A percentile compares a stretch with the other conserved stretches of the same genome.
Conservation (phyloP, 1,140 invertebrate genomes). For the Pseudomyrmex sp. region DNA sequence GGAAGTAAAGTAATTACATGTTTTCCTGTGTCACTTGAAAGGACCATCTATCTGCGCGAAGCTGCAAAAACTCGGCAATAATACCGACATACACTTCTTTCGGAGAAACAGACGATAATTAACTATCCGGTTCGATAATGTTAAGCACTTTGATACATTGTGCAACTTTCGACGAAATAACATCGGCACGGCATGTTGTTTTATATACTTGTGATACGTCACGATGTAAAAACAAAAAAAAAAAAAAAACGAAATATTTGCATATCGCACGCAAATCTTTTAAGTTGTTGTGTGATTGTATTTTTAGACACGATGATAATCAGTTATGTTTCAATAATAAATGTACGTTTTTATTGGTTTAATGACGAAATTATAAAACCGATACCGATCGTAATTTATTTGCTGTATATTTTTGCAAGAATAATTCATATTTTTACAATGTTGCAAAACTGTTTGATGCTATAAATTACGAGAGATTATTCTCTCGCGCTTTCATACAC, state of each 20-base stretch:
- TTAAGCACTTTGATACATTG: conserved; percentile 8
- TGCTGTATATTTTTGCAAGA: background rate
- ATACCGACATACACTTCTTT: conserved; percentile 21
- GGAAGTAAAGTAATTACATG: conserved; percentile 73
- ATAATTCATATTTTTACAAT: background rate
- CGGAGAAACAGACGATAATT: conserved; percentile 58
- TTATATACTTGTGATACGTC: no score
- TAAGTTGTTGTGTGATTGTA: background rate
- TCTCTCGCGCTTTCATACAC: background rate
- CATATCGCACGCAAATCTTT: no score
- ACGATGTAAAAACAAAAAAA: no score
- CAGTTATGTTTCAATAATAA: background rate
- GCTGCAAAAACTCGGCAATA: conserved; percentile 56
- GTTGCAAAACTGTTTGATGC: background rate
- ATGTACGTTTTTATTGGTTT: background rate
- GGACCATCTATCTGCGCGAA: conserved; percentile 65
- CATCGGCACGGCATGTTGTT: background rate
- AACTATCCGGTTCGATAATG: conserved; percentile 18
- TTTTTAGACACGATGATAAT: background rate
- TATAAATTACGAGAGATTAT: conserved; percentile 40
- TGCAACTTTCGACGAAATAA: conserved; percentile 22
- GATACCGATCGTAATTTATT: conserved; percentile 39
- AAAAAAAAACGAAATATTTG: no score
- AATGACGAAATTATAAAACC: background rate
- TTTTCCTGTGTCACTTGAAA: conserved; percentile 72